Conservation (phyloP, 64 coral and sea anemone genomes). For the Porites australiensis region DNA sequence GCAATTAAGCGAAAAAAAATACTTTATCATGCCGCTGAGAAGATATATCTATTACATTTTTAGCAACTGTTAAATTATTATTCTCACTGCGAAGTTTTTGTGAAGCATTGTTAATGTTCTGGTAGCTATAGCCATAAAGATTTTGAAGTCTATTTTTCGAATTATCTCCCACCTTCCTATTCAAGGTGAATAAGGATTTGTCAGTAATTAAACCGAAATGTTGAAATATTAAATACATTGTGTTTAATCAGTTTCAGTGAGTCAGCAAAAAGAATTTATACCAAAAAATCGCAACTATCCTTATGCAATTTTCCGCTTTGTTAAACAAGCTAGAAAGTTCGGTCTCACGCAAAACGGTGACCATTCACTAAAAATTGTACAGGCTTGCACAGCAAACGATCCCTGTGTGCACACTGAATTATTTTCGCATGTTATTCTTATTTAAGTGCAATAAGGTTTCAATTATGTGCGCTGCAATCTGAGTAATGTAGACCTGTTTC, state of each 20-base stretch:
- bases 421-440: neutral
- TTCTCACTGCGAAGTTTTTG: neutral
- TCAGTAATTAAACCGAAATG: neutral
- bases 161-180: neutral
- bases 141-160: neutral
- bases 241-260: neutral
- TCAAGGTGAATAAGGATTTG: neutral
- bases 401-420: neutral
- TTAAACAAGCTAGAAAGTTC: slow-evolving; percentile 28
- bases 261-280: neutral
- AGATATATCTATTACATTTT: neutral
- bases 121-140: neutral
- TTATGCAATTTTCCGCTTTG: slow-evolving; percentile 1
- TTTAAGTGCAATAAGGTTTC: neutral
- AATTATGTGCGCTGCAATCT: neutral
- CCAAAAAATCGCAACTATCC: neutral
- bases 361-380: too few relatives aligned
- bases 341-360: neutral
- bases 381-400: neutral
- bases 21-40: neutral
- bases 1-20: too few relatives aligned
- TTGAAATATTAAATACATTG: neutral
- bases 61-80: slow-evolving; percentile 14
- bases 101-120: neutral
- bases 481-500: neutral